Evolutionary conservation across 23 tunicate genomes (phyloP), one percentile per base, ranked within the genome.

Genomic region (Trididemnum nubilum): DNA sequence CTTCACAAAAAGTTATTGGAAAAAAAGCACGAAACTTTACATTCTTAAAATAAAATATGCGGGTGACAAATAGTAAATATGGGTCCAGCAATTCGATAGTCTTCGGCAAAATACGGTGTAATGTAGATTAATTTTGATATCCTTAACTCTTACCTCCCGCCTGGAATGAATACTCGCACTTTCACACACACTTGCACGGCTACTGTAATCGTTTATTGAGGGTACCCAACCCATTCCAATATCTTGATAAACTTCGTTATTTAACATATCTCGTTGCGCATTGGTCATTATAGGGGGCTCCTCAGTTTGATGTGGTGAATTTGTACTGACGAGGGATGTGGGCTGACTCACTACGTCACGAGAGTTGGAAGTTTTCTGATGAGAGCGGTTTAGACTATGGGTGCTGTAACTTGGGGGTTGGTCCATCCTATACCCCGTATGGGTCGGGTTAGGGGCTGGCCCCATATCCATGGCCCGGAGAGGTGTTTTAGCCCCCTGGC

Each of bases 171-270:
- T 86, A 35, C 86, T 90, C 0, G 75, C 65, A 73, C 96, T 90
- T 59, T 91, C 97, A n/a, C 88, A 86, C 64, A 91, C 91, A 86
- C 93, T 88, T 2, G 97, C 91, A 25, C 97, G 76, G 75, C 88
- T 91, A 52, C 97, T 78, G 90, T 91, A 91, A 25, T 91, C 97
- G 54, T 86, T 50, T 0, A 91, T 34, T 3, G 97, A 86, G 24
- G 97, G 97, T 0, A 72, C 97, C 97, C 97, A 91, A 0, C 85
- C 97, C 91, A 91, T 82, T 7, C 88, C 88, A 33, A 89, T 89
- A 24, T 89, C 94, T 40, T 83, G 83, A 76, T 79, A 89, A 29
- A 87, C 94, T 33, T 84, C 94, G 73, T 89, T 89, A 85, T 89
- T 89, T 30, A 66, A 50, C 64, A 36, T 50, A 64, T 89, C 94